Evolutionary conservation across 2,888 invertebrate genomes (phyloP).

Genomic region (Pediacus dermestoides): DNA sequence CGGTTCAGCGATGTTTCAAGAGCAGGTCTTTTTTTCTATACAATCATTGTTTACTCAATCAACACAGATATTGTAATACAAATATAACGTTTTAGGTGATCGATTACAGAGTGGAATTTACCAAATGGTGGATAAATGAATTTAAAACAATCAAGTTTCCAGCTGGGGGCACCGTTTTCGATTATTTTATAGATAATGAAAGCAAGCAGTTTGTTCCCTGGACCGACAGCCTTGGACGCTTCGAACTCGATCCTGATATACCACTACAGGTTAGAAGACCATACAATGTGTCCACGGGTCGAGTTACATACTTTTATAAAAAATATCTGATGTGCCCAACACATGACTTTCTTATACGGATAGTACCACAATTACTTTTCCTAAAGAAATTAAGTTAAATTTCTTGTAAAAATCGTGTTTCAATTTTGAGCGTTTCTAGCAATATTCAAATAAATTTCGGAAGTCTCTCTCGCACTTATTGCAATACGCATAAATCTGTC

Average conservation of each 20-base stretch:
- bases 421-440: no score
- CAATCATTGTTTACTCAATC: not conserved
- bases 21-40: constrained; percentile 58
- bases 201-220: constrained; percentile 86
- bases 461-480: no score
- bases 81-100: constrained; percentile 47
- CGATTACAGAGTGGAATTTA: constrained; percentile 78
- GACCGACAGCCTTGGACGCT: constrained; percentile 85
- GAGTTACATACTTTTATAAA: no score
- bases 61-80: not conserved
- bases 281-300: no score
- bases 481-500: no score
- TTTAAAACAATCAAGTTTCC: constrained; percentile 95
- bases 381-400: no score
- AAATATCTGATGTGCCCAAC: no score
- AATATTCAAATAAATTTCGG: no score
- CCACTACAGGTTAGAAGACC: constrained; percentile 91
- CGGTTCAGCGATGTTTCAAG: constrained; percentile 96
- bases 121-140: constrained; percentile 97
- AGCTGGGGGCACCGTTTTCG: constrained; percentile 86
- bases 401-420: no score
- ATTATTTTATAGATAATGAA: constrained; percentile 89
- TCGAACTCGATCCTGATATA: constrained; percentile 86
- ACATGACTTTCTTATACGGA: no score
- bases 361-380: no score